phyloP scores from a whole-genome alignment of 1,140 invertebrate genomes.

The Eupeodes corollae region DNA sequence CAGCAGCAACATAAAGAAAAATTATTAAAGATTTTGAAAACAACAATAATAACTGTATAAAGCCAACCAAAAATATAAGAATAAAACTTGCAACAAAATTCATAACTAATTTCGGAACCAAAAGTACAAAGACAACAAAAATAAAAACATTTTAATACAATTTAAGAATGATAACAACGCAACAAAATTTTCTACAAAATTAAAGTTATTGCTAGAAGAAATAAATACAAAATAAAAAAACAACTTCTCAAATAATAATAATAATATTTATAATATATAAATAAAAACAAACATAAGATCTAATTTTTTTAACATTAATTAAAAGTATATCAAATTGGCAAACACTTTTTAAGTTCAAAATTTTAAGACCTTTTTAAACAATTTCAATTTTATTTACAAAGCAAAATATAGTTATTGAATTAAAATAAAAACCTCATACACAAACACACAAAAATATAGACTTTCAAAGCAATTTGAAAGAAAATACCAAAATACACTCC shows the following conservation, averaged over 20 bases:
- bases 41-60: neutral
- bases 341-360: neutral
- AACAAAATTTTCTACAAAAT: too few relatives aligned
- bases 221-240: constrained; percentile 6
- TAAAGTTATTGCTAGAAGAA: constrained; percentile 2
- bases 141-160: too few relatives aligned
- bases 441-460: neutral
- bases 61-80: neutral
- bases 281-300: neutral
- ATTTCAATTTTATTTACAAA: neutral
- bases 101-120: constrained; percentile 23
- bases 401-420: neutral
- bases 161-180: too few relatives aligned
- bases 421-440: neutral
- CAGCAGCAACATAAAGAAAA: constrained; percentile 9
- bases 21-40: constrained; percentile 6
- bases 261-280: constrained; percentile 8
- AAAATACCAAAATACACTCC: constrained; percentile 23
- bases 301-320: neutral
- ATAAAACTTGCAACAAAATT: neutral
- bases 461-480: neutral
- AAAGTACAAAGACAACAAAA: constrained; percentile 23
- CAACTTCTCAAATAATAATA: constrained; percentile 6
- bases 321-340: neutral
- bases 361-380: neutral